phyloP scores from a whole-genome alignment of 2,113 vertebrate genomes.

The Origma solitaria region DNA sequence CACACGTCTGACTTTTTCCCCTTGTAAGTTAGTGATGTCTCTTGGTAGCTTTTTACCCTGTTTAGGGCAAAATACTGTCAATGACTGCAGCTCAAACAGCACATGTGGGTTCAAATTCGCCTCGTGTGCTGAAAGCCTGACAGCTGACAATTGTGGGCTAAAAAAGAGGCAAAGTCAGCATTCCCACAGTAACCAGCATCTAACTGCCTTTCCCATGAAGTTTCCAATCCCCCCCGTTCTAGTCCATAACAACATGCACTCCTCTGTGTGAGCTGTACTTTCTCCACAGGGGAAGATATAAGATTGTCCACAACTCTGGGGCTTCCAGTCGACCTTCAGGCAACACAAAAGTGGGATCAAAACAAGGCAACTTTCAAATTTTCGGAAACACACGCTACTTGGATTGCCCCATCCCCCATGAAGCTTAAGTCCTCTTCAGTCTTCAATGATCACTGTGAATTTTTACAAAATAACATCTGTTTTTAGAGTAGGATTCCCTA shows the following conservation, averaged over 20 bases:
- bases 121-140: not conserved
- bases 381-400: not conserved
- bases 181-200: not conserved
- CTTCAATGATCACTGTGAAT: not conserved
- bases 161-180: constrained; percentile 1
- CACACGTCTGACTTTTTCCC: not conserved
- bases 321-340: not conserved
- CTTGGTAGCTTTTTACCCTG: not conserved
- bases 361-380: not conserved
- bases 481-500: not conserved
- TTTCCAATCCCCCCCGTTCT: not conserved
- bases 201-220: not conserved
- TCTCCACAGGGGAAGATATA: not conserved
- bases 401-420: not conserved
- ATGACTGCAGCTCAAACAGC: not conserved
- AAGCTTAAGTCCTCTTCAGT: not conserved
- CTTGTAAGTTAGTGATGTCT: not conserved
- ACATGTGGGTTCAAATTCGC: not conserved
- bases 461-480: not conserved
- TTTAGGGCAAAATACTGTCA: not conserved
- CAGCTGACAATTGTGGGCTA: not conserved
- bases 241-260: not conserved
- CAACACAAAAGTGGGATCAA: not conserved
- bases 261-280: not conserved
- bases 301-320: not conserved